Base-by-base conservation (phyloP, 1,140 invertebrate species). In the Limonius californicus region DNA sequence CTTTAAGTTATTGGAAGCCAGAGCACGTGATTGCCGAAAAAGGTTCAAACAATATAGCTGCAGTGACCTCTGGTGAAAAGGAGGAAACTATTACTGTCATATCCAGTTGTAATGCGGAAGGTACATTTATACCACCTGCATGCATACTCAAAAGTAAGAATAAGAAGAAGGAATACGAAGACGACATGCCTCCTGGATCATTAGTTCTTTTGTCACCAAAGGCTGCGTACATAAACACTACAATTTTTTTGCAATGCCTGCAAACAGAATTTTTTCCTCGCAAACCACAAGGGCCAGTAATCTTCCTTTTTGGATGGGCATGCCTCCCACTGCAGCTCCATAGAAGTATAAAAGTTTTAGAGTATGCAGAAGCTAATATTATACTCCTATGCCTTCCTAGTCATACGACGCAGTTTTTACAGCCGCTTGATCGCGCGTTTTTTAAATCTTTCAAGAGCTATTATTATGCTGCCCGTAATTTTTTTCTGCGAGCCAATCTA, bases 201-300 rank as follows among this genome's bases (percentile, higher is more conserved):
- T 32, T 64, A 16, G 65, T 73, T n/a, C 74, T 61, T 20, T 74
- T 77, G 72, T 70, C 68, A 39, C 62, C 73, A 68, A 75, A 76
- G 57, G 78, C 75, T 18, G 63, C 69, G 0, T 76, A 76, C 56
- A 60, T 79, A 12, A 78, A 66, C 50, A 21, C 71, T 14, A 69
- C 73, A 23, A 35, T 79, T 20, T 78, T 79, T 64, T 53, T 69
- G 8, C 55, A 71, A 35, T 77, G 74, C 71, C 21, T 75, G 19
- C n/a, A 66, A 68, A 62, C 45, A 68, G 14, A 62, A 72, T 27
- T 74, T 74, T 66, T 7, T 73, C 72, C 68, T 9, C 43, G 62
- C 19, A 77, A 75, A 65, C 57, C 70, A 23, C 9, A 32, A 21
- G 73, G 71, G n/a, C n/a, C n/a, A 42, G 72, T 67, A 61, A 61